Evolutionary conservation across 2,113 vertebrate genomes (phyloP), one percentile per base, ranked within the genome.

Genomic region (Cyprichromis sp.): DNA sequence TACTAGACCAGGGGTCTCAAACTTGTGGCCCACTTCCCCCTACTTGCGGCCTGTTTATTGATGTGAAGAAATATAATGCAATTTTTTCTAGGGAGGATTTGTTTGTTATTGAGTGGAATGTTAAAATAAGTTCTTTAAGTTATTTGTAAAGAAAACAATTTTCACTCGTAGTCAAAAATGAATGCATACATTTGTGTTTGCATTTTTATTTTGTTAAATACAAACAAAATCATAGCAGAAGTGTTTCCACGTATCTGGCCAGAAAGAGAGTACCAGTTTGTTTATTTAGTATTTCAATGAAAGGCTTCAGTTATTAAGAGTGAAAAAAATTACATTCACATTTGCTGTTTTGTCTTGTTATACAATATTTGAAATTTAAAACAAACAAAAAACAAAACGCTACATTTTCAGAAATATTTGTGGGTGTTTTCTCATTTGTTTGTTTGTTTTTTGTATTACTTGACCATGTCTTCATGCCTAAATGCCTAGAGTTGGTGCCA

Each of bases 31-130:
- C 31, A 38, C 31, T n/a, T 2, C 10, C 31, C 61, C 61, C 31
- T 66, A 38, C 4, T 0, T 0, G 31, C 0, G 2, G 31, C 61
- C 31, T 0, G 61, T 66, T n/a, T 66, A n/a, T 66, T 66, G 31
- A n/a, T n/a, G 17, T 66, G 61, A 66, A 66, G 17, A 36, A 66
- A 66, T 66, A 66, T 36, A 2, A 66, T 66, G 17, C 3, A 38
- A n/a, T 66, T 36, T 36, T 66, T 66, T 2, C 31, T 36, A n/a
- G 0, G 31, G 17, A 66, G 61, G 4, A 66, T 66, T 66, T 66
- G 61, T 66, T 38, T 66, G 10, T 38, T 66, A 31, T 66, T 66
- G 61, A 66, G 34, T n/a, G 31, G 17, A 66, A 5, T n/a, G 17
- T 66, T 66, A 66, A 63, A 63, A 36, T 63, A 36, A 36, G 59